Evolutionary conservation across 2,888 invertebrate species (phyloP).

Genomic region (Ptychoptera contaminata): DNA sequence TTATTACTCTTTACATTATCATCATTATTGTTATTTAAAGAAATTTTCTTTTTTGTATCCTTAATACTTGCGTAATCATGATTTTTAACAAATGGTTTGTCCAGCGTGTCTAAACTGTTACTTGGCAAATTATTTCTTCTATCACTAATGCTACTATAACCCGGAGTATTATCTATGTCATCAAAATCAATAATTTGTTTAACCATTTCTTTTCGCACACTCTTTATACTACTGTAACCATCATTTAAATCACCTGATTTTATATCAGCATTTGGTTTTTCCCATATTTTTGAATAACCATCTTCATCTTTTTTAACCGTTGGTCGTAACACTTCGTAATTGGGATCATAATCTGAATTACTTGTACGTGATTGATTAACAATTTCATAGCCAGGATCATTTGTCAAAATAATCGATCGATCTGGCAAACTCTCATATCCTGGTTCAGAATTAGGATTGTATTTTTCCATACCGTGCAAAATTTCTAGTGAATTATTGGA

Average conservation of each 20-base stretch:
- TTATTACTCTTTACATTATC: constrained; percentile 2
- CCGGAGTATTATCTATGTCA: constrained; percentile 4
- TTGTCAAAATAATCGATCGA: constrained; percentile 35
- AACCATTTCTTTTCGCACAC: background rate
- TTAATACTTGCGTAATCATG: constrained; percentile 28
- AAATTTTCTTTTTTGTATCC: constrained; percentile 18
- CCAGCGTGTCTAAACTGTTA: too few species aligned
- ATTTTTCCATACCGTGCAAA: constrained; percentile 1
- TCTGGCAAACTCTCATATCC: constrained; percentile 29
- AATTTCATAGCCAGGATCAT: constrained; percentile 60
- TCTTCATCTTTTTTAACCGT: constrained; percentile 30
- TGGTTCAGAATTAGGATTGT: constrained; percentile 15
- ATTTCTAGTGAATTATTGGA: constrained; percentile 3
- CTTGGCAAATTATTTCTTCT: constrained; percentile 10
- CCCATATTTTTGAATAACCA: constrained; percentile 29
- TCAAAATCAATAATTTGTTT: background rate
- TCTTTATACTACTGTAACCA: constrained; percentile 11
- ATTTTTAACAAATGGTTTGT: constrained; percentile 7
- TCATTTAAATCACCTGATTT: constrained; percentile 8
- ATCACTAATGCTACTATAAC: constrained; percentile 7
- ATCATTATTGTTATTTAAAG: constrained; percentile 5
- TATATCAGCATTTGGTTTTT: constrained; percentile 24
- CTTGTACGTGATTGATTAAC: constrained; percentile 24
- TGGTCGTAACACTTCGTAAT: constrained; percentile 58
- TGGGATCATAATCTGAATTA: constrained; percentile 52